phyloP scores from a whole-genome alignment of 2,888 invertebrate genomes.

The Lissonota sp. region DNA sequence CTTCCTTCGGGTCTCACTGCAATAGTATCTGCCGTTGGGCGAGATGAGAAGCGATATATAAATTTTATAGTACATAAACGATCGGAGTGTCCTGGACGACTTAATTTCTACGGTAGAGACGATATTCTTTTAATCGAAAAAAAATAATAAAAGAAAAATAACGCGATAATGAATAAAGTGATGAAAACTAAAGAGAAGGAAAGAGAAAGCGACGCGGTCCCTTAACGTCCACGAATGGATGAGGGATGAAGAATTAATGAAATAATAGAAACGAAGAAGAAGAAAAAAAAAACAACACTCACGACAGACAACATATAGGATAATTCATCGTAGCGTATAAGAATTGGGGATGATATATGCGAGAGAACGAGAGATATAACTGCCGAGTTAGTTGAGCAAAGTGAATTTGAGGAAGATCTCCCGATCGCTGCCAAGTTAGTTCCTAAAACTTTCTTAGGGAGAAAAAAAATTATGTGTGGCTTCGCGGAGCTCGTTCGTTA shows the following conservation, averaged over 20 bases:
- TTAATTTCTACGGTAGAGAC: constrained; percentile 69
- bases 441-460: constrained; percentile 70
- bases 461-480: constrained; percentile 17
- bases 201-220: constrained; percentile 1
- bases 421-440: constrained; percentile 78
- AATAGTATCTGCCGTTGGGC: constrained; percentile 66
- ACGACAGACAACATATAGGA: constrained; percentile 45
- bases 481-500: constrained; percentile 44
- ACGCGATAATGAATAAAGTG: neutral
- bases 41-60: constrained; percentile 63
- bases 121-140: constrained; percentile 50
- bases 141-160: neutral
- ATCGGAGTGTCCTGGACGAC: constrained; percentile 64
- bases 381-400: constrained; percentile 28
- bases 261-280: neutral
- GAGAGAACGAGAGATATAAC: constrained; percentile 42
- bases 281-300: constrained; percentile 28
- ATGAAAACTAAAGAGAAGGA: constrained; percentile 2
- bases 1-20: constrained; percentile 69
- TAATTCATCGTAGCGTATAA: constrained; percentile 63
- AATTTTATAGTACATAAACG: constrained; percentile 62
- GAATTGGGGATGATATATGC: constrained; percentile 48
- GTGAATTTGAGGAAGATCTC: constrained; percentile 46
- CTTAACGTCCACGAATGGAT: neutral
- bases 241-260: no score